A percentile compares a stretch with the other conserved stretches of the same genome.
Evolutionary conservation across 2,888 invertebrate species (phyloP).

Genomic region (Campaea margaritaria): DNA sequence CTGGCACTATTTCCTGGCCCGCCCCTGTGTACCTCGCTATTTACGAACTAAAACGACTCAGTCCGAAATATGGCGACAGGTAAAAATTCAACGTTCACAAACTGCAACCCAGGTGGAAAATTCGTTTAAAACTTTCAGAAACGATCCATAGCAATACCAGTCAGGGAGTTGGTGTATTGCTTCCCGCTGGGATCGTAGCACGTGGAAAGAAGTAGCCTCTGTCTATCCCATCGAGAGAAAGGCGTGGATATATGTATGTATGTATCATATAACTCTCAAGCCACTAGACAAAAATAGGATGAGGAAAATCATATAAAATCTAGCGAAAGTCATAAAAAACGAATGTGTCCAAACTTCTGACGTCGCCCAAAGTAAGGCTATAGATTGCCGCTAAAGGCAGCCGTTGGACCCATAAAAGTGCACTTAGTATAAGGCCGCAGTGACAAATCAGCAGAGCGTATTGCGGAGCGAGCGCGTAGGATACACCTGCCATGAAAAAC

Average conservation of each 20-base stretch:
- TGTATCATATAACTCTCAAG: too few relatives aligned
- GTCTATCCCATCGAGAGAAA: too few relatives aligned
- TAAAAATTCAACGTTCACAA: not conserved
- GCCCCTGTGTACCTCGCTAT: not conserved
- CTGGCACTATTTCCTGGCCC: not conserved
- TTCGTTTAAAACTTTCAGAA: not conserved
- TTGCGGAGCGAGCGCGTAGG: not conserved
- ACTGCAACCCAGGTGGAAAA: not conserved
- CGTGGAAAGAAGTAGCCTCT: too few relatives aligned
- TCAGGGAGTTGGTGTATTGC: too few relatives aligned
- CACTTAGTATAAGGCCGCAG: slow-evolving; percentile 13
- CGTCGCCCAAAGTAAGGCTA: not conserved
- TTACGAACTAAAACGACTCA: slow-evolving; percentile 2
- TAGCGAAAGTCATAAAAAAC: too few relatives aligned
- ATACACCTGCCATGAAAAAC: not conserved
- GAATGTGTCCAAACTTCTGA: slow-evolving; percentile 1
- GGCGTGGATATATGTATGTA: too few relatives aligned
- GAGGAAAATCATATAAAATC: too few relatives aligned
- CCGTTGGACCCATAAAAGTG: slow-evolving; percentile 27
- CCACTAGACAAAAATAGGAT: too few relatives aligned
- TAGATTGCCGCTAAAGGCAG: slow-evolving; percentile 23
- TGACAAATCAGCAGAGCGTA: not conserved
- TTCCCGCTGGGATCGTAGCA: too few relatives aligned
- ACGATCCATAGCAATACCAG: too few relatives aligned
- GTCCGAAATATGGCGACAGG: not conserved